A percentile compares a stretch with the other conserved stretches of the same genome.
Conservation (phyloP, 2,888 invertebrate species). For the Dynastes tityus region DNA sequence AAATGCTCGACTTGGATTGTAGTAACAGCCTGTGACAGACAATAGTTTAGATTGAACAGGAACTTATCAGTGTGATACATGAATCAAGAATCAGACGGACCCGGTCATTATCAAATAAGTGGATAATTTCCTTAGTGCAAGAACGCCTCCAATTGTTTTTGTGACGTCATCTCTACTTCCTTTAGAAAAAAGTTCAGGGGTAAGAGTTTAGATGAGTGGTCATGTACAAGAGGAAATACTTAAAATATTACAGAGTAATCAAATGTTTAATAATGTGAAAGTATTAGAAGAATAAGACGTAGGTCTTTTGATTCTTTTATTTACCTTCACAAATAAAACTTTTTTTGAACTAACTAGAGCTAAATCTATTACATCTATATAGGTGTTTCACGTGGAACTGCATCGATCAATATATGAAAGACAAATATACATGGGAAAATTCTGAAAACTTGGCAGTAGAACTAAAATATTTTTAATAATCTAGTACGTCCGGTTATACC, state of each 20-base stretch:
- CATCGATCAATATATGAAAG: no score
- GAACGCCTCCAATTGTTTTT: conserved; percentile 58
- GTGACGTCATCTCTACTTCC: conserved; percentile 60
- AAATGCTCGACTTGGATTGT: conserved; percentile 16
- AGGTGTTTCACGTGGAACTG: no score
- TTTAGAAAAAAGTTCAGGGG: conserved; percentile 55
- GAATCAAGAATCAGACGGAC: conserved; percentile 53
- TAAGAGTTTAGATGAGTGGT: conserved; percentile 53
- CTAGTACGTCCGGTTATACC: no score
- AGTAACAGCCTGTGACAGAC: conserved; percentile 34
- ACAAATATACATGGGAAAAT: no score
- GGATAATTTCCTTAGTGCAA: conserved; percentile 55
- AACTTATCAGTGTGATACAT: conserved; percentile 50
- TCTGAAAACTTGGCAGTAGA: no score
- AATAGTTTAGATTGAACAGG: conserved; percentile 39
- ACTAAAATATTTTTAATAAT: no score
- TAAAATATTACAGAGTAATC: neutral
- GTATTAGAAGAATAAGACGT: neutral
- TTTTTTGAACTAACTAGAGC: neutral
- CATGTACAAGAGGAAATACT: conserved; percentile 4
- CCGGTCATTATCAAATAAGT: conserved; percentile 57
- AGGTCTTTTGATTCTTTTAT: neutral
- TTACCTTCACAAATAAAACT: neutral
- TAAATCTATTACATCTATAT: neutral
- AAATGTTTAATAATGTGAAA: neutral